Conservation (phyloP, 2,888 invertebrate genomes). For the Tetrapedia diversipes region DNA sequence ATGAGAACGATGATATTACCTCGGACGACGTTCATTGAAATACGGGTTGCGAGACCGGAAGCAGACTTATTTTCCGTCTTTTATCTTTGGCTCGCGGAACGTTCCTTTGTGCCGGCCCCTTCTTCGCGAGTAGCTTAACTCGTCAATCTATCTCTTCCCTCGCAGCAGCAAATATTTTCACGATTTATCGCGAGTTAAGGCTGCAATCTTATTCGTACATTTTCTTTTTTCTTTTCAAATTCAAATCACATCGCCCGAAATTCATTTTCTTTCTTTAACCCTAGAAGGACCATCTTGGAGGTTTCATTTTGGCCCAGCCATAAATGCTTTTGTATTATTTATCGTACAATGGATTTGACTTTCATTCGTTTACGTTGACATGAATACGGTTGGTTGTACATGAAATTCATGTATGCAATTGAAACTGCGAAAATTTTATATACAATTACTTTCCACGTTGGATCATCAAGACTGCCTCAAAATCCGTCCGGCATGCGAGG, state of each 20-base stretch:
- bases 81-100: slow-evolving; percentile 28
- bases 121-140: slow-evolving; percentile 49
- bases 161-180: slow-evolving; percentile 25
- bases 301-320: too few species aligned
- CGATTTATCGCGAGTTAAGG: slow-evolving; percentile 25
- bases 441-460: too few species aligned
- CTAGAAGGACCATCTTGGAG: too few species aligned
- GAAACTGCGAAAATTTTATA: too few species aligned
- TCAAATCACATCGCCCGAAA: background rate
- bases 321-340: too few species aligned
- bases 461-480: too few species aligned
- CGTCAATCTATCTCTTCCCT: slow-evolving; percentile 46
- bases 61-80: slow-evolving; percentile 49
- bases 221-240: slow-evolving; percentile 6
- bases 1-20: slow-evolving; percentile 57
- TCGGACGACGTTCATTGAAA: slow-evolving; percentile 57
- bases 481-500: too few species aligned
- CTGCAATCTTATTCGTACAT: background rate
- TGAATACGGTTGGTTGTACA: too few species aligned
- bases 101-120: slow-evolving; percentile 38
- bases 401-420: too few species aligned
- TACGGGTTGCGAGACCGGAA: slow-evolving; percentile 30
- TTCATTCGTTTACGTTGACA: too few species aligned
- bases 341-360: too few species aligned
- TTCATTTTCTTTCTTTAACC: too few species aligned